These are phyloP conservation scores for Hyposoter didymator DNA, from an alignment of 2,888 invertebrate species.

Conservation along the genomic window DNA sequence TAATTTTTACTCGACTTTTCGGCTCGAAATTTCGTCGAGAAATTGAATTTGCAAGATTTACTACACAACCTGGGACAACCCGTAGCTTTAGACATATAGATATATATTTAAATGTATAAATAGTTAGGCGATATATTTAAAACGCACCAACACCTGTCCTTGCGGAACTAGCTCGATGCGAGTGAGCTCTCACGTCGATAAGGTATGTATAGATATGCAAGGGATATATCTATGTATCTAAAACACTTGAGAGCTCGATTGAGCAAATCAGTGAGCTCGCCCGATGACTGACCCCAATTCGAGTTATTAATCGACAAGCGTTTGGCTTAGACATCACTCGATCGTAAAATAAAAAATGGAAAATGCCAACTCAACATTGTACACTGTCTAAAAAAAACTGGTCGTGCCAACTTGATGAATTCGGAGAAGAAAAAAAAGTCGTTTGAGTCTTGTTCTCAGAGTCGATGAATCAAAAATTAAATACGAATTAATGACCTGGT, in stretches of 20 bases:
- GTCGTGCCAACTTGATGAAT: background rate
- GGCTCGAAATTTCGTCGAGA: background rate
- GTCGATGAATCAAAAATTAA: background rate
- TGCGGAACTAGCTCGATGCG: constrained; percentile 35
- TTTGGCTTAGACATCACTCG: constrained; percentile 21
- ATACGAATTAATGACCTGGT: background rate
- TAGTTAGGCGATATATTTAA: constrained; percentile 46
- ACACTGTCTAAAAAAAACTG: background rate
- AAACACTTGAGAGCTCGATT: constrained; percentile 40
- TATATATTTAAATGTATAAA: constrained; percentile 12
- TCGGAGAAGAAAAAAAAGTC: background rate
- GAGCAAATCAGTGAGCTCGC: constrained; percentile 46
- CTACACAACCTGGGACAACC: background rate
- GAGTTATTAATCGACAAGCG: constrained; percentile 35
- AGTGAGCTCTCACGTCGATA: constrained; percentile 38
- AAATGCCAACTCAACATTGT: background rate
- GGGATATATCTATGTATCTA: constrained; percentile 11
- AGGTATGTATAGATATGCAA: background rate
- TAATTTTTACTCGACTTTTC: background rate
- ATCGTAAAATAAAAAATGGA: constrained; percentile 22
- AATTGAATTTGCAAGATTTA: background rate
- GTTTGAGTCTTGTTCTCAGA: background rate
- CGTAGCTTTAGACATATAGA: too few relatives aligned
- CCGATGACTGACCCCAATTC: constrained; percentile 53
- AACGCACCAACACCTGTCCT: constrained; percentile 56